A percentile compares a stretch with the other conserved stretches of the same genome.
phyloP scores from a whole-genome alignment of 2,113 vertebrate species.

The Sturnus vulgaris region DNA sequence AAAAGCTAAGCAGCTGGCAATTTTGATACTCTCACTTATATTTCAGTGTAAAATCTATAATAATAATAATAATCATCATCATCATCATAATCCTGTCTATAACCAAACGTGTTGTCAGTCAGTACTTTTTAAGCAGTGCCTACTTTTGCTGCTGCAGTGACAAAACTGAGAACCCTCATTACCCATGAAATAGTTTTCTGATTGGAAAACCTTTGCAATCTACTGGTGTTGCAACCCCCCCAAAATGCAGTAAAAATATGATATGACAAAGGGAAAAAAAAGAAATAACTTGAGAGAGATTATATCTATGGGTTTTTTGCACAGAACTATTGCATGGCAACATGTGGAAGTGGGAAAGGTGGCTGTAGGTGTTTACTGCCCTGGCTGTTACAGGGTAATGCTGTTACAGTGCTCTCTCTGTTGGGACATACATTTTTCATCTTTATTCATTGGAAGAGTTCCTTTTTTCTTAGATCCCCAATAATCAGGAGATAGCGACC shows the following conservation, averaged over 20 bases:
- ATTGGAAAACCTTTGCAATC: neutral
- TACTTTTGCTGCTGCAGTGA: neutral
- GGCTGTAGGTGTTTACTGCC: neutral
- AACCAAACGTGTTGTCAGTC: neutral
- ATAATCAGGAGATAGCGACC: neutral
- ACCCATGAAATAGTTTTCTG: neutral
- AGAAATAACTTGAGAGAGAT: neutral
- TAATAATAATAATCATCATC: no score
- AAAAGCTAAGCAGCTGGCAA: neutral
- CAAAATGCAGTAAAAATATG: neutral
- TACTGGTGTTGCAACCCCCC: neutral
- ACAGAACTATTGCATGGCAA: neutral
- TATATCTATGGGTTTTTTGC: neutral
- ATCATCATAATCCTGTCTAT: neutral
- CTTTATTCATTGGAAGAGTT: neutral
- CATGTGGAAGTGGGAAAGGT: neutral
- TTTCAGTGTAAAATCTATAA: neutral
- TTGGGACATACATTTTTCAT: neutral
- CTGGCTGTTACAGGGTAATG: neutral
- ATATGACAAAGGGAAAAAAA: neutral
- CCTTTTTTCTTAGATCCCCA: neutral
- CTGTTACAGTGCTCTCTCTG: neutral
- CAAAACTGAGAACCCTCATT: neutral
- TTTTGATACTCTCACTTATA: neutral
- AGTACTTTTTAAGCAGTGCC: neutral